Evolutionary conservation across 1,140 invertebrate species (phyloP).

Genomic region (Drosophila oshimai): DNA sequence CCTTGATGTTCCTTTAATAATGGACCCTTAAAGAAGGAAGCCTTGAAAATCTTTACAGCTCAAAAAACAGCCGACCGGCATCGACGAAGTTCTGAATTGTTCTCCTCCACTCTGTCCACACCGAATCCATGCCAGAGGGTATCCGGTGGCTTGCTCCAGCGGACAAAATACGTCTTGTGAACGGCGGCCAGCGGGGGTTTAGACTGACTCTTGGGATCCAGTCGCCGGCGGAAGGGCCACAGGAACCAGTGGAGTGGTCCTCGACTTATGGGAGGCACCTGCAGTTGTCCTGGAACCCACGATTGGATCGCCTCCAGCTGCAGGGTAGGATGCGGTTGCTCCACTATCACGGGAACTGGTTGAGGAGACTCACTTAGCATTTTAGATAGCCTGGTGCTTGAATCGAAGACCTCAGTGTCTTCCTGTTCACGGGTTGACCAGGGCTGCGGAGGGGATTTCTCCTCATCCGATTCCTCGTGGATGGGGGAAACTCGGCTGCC

Average conservation of each 20-base stretch:
- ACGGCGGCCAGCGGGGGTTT: slow-evolving; percentile 49
- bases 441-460: not conserved
- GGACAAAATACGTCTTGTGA: slow-evolving; percentile 75
- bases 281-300: not conserved
- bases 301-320: slow-evolving; percentile 52
- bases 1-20: not conserved
- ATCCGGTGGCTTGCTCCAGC: slow-evolving; percentile 71
- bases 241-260: slow-evolving; percentile 62
- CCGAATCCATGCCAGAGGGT: slow-evolving; percentile 65
- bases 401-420: not conserved
- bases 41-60: slow-evolving; percentile 36
- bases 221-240: slow-evolving; percentile 59
- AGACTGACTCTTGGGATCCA: not conserved
- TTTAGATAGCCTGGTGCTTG: not conserved
- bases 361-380: not conserved
- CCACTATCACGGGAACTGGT: slow-evolving; percentile 32
- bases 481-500: slow-evolving; percentile 62
- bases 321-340: slow-evolving; percentile 40
- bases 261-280: not conserved
- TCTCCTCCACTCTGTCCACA: slow-evolving; percentile 23
- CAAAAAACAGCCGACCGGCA: slow-evolving; percentile 71
- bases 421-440: not conserved
- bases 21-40: not conserved
- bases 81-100: slow-evolving; percentile 40
- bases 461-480: slow-evolving; percentile 40